Conservation (phyloP, 1,140 invertebrate genomes). For the Sinonovacula constricta region DNA sequence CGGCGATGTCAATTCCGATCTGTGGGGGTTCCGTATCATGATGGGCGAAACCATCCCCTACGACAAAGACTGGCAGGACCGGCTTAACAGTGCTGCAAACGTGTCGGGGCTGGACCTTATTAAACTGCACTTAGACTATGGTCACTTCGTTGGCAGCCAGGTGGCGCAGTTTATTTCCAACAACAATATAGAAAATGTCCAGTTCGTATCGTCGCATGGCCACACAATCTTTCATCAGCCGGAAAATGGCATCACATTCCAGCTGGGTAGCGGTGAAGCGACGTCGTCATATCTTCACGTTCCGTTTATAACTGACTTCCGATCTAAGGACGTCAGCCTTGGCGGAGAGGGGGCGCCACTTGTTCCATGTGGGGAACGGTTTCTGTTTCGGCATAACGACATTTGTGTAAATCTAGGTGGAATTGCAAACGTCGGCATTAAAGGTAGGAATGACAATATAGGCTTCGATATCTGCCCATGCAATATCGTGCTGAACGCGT, state of each 20-base stretch:
- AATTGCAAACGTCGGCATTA: slow-evolving; percentile 72
- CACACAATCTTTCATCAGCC: slow-evolving; percentile 76
- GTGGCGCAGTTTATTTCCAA: slow-evolving; percentile 63
- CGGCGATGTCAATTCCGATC: slow-evolving; percentile 64
- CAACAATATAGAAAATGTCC: slow-evolving; percentile 47
- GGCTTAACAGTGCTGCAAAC: slow-evolving; percentile 54
- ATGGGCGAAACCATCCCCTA: slow-evolving; percentile 65
- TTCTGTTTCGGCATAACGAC: slow-evolving; percentile 65
- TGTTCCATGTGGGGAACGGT: slow-evolving; percentile 70
- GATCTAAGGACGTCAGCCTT: slow-evolving; percentile 70
- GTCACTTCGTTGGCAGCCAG: slow-evolving; percentile 64
- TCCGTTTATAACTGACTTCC: slow-evolving; percentile 70
- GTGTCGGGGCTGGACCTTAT: slow-evolving; percentile 66
- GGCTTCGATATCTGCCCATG: slow-evolving; percentile 72
- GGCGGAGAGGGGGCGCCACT: slow-evolving; percentile 76
- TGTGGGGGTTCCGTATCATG: slow-evolving; percentile 72
- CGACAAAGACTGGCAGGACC: slow-evolving; percentile 56
- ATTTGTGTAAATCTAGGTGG: slow-evolving; percentile 76
- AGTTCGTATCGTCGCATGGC: slow-evolving; percentile 72
- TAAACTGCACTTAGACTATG: slow-evolving; percentile 69
- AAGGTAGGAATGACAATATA: slow-evolving; percentile 31
- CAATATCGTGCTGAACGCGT: slow-evolving; percentile 71
- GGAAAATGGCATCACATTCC: slow-evolving; percentile 65
- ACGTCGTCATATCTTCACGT: slow-evolving; percentile 62
- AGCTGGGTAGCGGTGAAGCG: slow-evolving; percentile 74